These are phyloP conservation scores for Argyrosomus japonicus DNA, from an alignment of 2,113 vertebrate genomes.

Conservation along the genomic window DNA sequence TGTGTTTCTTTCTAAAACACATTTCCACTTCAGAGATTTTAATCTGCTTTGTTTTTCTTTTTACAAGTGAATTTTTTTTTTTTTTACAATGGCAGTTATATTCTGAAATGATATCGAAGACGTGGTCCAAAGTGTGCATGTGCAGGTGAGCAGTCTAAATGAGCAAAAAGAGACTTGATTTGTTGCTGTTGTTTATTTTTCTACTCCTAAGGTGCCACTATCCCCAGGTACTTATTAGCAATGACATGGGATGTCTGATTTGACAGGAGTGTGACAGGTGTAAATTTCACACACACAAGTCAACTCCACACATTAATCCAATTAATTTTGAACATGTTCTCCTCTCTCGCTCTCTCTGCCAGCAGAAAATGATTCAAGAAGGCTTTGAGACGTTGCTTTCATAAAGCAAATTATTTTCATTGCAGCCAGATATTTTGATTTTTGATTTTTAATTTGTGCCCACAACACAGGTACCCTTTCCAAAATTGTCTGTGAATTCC, in stretches of 20 bases:
- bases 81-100: neutral
- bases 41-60: neutral
- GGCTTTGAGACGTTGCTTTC: neutral
- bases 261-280: constrained; percentile 75
- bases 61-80: neutral
- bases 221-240: constrained; percentile 75
- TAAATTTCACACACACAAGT: constrained; percentile 80
- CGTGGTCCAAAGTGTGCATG: neutral
- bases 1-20: neutral
- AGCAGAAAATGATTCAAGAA: constrained; percentile 6
- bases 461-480: neutral
- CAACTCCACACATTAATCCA: constrained; percentile 74
- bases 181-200: constrained; percentile 56
- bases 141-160: constrained; percentile 8
- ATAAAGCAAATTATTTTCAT: neutral
- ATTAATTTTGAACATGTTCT: constrained; percentile 76
- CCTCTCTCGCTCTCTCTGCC: constrained; percentile 17
- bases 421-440: neutral
- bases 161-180: constrained; percentile 7
- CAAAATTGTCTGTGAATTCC: neutral
- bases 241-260: constrained; percentile 73
- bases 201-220: constrained; percentile 41
- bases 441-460: constrained; percentile 19
- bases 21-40: neutral
- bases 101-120: neutral